Conservation (phyloP, 2,888 invertebrate species). For the Drosophila dives region DNA sequence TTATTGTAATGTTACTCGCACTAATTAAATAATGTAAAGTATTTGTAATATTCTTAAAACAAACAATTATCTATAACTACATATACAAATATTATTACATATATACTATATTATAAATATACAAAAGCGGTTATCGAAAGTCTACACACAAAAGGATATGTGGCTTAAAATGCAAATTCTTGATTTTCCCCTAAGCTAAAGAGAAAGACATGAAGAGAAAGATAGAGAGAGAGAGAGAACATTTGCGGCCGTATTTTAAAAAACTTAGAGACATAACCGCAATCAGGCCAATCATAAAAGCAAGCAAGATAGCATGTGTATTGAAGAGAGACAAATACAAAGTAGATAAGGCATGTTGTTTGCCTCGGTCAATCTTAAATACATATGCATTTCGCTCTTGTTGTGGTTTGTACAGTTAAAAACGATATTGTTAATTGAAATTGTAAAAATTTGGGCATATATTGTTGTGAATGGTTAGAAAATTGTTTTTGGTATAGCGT, state of each 20-base stretch:
- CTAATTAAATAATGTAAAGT: constrained; percentile 71
- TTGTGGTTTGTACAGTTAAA: constrained; percentile 44
- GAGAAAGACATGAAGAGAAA: background rate
- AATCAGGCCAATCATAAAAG: constrained; percentile 49
- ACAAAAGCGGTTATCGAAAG: constrained; percentile 41
- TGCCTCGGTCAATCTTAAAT: constrained; percentile 24
- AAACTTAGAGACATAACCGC: constrained; percentile 32
- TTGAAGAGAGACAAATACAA: constrained; percentile 24
- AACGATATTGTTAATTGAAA: constrained; percentile 51
- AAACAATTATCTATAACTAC: constrained; percentile 58
- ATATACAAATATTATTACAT: constrained; percentile 55
- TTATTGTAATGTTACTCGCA: constrained; percentile 77
- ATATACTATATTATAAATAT: constrained; percentile 37
- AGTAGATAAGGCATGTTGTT: constrained; percentile 15
- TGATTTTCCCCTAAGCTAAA: background rate
- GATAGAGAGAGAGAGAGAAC: constrained; percentile 6
- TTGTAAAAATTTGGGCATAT: constrained; percentile 57
- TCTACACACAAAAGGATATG: constrained; percentile 30
- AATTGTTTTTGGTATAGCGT: constrained; percentile 70
- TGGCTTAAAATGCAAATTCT: constrained; percentile 16
- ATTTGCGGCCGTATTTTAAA: constrained; percentile 21
- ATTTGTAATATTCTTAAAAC: constrained; percentile 57
- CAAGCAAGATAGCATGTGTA: constrained; percentile 33
- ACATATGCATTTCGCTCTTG: constrained; percentile 45
- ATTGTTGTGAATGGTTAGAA: constrained; percentile 76